Evolutionary conservation across 2,113 vertebrate genomes (phyloP), one percentile per base, ranked within the genome.

Genomic region (Pelvicachromis taeniatus): DNA sequence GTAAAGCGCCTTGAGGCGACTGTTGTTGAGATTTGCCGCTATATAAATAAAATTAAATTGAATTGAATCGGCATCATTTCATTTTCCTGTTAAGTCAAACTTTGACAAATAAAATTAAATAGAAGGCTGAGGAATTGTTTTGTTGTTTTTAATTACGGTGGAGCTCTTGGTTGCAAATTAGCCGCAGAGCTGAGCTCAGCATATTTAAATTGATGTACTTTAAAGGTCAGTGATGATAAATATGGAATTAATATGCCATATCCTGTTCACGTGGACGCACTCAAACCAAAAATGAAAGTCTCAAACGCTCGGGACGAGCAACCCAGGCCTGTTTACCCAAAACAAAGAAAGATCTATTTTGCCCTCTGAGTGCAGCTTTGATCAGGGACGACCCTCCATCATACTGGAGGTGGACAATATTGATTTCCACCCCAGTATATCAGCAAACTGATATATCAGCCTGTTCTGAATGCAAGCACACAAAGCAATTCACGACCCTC

Each of bases 401-500:
- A 92, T 85, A 77, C 19, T 31, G 85, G 77, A 87, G 88, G 89
- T 90, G 88, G 87, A 91, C 85, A 23, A 45, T 93, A 95, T 93
- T 87, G 94, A 95, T 95, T 94, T 89, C 81, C 55, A 75, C 80
- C 90, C 56, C 70, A 83, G 87, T 85, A 89, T 87, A 91, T 93
- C 91, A 88, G 54, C 88, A 26, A 78, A 53, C 90, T 91, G 91
- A 93, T 91, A 88, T 86, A 93, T 92, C n/a, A 80, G 83, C 40
- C 59, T 90, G 81, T 77, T 92, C 87, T 86, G 87, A 91, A 95
- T 93, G 91, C 92, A 8, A 77, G 89, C 38, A 33, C 92, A 94
- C 93, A 94, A 92, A 92, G 91, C 93, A 94, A 93, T 92, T 86
- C 93, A 50, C 85, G 80, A 45, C 59, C 88, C 80, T 88, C 87